Percentiles rank a stretch among this genome's conserved stretches.
phyloP scores from a whole-genome alignment of 30 jellyfish, hydroid and myxozoan genomes.

The Aurelia coerulea region DNA sequence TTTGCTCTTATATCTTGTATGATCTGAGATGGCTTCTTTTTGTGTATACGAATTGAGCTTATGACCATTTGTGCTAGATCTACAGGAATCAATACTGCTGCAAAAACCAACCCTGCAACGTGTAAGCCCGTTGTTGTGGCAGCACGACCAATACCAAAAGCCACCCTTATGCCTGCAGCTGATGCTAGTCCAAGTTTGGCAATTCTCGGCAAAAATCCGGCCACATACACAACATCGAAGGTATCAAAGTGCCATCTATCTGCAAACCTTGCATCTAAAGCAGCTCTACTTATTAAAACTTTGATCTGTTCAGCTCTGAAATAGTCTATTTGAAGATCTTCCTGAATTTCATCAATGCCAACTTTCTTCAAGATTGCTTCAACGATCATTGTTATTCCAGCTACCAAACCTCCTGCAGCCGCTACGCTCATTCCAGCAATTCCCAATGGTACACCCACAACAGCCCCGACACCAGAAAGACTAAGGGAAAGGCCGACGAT shows the following conservation, averaged over 20 bases:
- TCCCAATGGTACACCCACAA: conserved; percentile 64
- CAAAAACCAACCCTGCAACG: conserved; percentile 57
- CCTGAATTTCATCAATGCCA: conserved; percentile 20
- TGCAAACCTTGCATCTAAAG: conserved; percentile 30
- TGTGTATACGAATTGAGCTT: conserved; percentile 51
- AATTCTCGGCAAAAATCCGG: conserved; percentile 10
- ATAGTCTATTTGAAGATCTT: conserved; percentile 29
- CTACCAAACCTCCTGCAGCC: conserved; percentile 47
- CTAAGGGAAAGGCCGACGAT: conserved; percentile 39
- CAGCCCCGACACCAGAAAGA: conserved; percentile 59
- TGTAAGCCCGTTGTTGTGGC: conserved; percentile 65
- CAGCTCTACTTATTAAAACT: conserved; percentile 43
- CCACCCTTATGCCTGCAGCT: conserved; percentile 46
- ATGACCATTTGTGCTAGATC: conserved; percentile 53
- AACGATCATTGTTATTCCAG: conserved; percentile 35
- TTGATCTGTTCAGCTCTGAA: conserved; percentile 45
- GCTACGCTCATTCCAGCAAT: conserved; percentile 43
- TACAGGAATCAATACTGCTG: conserved; percentile 56
- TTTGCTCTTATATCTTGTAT: conserved; percentile 14
- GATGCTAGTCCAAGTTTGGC: conserved; percentile 53
- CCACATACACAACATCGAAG: background rate
- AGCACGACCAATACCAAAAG: conserved; percentile 49
- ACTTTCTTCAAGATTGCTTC: conserved; percentile 23
- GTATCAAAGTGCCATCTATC: conserved; percentile 36
- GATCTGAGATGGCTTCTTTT: conserved; percentile 37